Evolutionary conservation across 2,888 invertebrate species (phyloP), one percentile per base, ranked within the genome.

Genomic region (Pseudococcus longispinus): DNA sequence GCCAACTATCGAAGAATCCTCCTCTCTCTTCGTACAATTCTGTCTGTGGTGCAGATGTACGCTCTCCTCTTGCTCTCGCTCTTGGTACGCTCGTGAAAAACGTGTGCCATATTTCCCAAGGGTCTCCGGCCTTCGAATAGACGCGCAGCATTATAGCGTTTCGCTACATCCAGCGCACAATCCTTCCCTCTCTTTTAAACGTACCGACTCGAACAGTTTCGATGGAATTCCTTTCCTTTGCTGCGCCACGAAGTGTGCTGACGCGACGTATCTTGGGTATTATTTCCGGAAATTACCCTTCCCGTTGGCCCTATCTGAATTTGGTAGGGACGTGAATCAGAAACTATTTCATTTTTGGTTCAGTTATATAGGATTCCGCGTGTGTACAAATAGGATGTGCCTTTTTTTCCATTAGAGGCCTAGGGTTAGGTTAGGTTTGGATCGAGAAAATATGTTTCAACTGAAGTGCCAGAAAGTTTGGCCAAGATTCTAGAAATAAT

Each of bases 31-130:
- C 65, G 11, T 6, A 60, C 13, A 13, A n/a, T 51, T 51, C n/a
- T 18, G n/a, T n/a, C 51, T 13, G 51, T 51, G 18, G 51, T 51
- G 18, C 51, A n/a, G 13, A n/a, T 51, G 51, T 51, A 60, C 9
- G 9, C 23, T 60, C 60, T 20, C 20, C 60, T 60, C 60, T 23
- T 11, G 15, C 60, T 60, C 18, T 15, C n/a, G n/a, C 20, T 6
- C 3, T 20, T 2, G 0, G 8, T 37, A 55, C 60, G 5, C 60
- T 60, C 51, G 51, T 32, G 70, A 70, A 42, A 80, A 80, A 80
- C 77, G 77, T 80, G 77, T 80, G 77, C 77, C 77, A 80, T 80
- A 80, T 80, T 80, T 80, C 77, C 77, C 77, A 80, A 80, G 77
- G 77, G 77, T 80, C 77, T 37, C 26, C 26, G 65, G 60, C 37